phyloP scores from a whole-genome alignment of 2,113 vertebrate species.

The Bettongia penicillata region DNA sequence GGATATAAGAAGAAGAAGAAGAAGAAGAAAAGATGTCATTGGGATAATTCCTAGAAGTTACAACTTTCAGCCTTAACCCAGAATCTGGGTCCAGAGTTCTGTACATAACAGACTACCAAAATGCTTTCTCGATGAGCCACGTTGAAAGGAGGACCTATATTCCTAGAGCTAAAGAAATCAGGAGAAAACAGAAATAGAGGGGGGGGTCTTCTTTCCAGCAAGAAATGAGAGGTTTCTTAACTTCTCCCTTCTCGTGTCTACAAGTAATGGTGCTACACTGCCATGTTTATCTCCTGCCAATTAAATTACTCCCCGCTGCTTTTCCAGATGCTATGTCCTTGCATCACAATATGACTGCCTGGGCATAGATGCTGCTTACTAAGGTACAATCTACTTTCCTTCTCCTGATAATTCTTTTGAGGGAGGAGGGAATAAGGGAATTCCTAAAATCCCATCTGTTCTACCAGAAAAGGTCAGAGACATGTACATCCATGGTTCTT shows the following conservation, averaged over 20 bases:
- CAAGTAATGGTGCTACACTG: rapidly evolving
- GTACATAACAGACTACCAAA: not conserved
- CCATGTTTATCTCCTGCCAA: not conserved
- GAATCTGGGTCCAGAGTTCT: not conserved
- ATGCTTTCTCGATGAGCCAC: not conserved
- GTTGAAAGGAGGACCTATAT: not conserved
- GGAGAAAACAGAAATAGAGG: not conserved
- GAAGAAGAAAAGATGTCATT: not conserved
- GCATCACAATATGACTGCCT: too few relatives aligned
- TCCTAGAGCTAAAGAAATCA: not conserved
- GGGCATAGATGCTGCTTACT: not conserved
- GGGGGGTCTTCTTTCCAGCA: not conserved
- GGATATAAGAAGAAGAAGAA: too few relatives aligned
- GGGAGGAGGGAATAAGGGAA: rapidly evolving
- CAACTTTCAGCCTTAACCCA: not conserved
- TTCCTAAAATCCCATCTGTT: not conserved
- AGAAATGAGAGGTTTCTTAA: not conserved
- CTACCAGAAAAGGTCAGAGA: not conserved
- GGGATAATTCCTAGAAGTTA: not conserved
- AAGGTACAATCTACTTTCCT: not conserved
- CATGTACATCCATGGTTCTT: not conserved
- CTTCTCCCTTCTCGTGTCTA: not conserved
- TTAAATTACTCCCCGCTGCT: not conserved
- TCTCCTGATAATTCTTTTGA: not conserved
- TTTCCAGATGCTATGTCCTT: not conserved